Base-by-base conservation (phyloP, 2,113 vertebrate genomes). In the Anoplopoma fimbria region DNA sequence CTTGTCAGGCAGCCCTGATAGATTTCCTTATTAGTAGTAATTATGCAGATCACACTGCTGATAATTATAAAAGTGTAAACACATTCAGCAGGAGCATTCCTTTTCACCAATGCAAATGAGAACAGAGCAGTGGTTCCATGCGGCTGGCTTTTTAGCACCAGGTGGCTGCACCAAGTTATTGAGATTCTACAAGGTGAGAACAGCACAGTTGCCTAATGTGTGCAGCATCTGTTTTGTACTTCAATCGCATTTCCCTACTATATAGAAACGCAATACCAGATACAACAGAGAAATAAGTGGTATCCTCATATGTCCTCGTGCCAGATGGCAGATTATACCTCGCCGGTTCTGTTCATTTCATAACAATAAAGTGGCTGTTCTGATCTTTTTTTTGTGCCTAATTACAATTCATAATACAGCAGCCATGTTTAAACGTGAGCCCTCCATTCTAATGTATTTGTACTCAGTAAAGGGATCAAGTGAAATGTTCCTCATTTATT, bases 21-120 rank as follows among this genome's bases (percentile, higher is more conserved):
- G 81, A 90, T 92, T 90, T 87, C 84, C 78, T 92, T 93, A 91
- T 91, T 92, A 92, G 77, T 61, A 69, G 74, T 78, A 89, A 92
- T 93, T 93, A 93, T 93, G 92, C 84, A 91, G 83, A 92, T 91
- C 88, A 85, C 69, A 71, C 67, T 76, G 82, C 81, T 86, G 85
- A 89, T 94, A 87, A 93, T 94, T 88, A 89, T 91, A 85, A 83
- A 88, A 87, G 70, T 90, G 86, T 90, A 90, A 92, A 91, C 83
- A 93, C 82, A 85, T 88, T 88, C 81, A 69, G 83, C 77, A 79
- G 81, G 80, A 91, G 76, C 80, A 79, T 69, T 88, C 57, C 64
- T 84, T 92, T 89, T 93, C 82, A 86, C 79, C 74, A 88, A 75
- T 88, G 77, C 83, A 88, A 85, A 93, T 80, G 82, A 87, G 84